Evolutionary conservation across 2,113 vertebrate species (phyloP).

Genomic region (Rhabdomys dilectus): DNA sequence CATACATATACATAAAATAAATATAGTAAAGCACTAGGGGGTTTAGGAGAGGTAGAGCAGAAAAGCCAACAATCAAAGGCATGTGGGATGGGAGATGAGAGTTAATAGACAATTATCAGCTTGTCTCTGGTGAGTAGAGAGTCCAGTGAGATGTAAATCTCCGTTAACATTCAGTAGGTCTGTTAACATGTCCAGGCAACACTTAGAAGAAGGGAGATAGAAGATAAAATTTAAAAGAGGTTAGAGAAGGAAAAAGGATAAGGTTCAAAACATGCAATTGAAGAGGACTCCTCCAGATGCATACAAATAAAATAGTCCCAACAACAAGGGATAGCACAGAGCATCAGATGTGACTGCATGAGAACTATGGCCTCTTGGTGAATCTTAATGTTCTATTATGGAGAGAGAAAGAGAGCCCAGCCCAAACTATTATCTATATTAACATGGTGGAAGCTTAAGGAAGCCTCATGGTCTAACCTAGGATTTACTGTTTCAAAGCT

Average conservation of each 20-base stretch:
- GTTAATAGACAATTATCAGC: background rate
- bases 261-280: background rate
- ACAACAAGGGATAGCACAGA: background rate
- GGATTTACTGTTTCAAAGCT: slow-evolving; percentile 30
- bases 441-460: background rate
- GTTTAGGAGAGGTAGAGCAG: background rate
- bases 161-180: background rate
- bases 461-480: background rate
- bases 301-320: slow-evolving; percentile 17
- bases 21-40: background rate
- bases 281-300: background rate
- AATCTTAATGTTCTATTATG: background rate
- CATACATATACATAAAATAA: background rate
- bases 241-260: background rate
- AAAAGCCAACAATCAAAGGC: background rate
- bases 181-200: background rate
- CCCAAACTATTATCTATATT: background rate
- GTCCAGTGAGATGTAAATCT: background rate
- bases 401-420: background rate
- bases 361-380: background rate
- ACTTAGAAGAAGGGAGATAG: slow-evolving; percentile 25
- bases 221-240: background rate
- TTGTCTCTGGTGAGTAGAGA: background rate
- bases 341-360: background rate
- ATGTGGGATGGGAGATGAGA: background rate